A percentile compares a stretch with the other conserved stretches of the same genome.
These are phyloP conservation scores for Sebastes fasciatus DNA, from an alignment of 2,113 vertebrate genomes.

Conservation along the genomic window DNA sequence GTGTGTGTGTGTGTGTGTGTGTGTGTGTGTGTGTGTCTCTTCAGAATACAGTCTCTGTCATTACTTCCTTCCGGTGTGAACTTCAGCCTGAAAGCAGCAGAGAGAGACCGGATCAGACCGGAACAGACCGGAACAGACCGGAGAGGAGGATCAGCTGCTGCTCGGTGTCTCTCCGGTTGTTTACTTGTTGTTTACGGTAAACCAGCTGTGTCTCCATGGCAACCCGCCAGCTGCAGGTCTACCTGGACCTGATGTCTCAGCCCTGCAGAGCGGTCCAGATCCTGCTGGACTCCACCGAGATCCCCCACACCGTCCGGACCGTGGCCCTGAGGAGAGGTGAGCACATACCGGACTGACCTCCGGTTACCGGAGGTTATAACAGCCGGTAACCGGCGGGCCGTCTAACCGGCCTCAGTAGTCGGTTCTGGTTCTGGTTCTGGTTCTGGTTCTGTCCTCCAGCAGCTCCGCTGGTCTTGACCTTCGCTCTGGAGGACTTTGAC, in stretches of 20 bases:
- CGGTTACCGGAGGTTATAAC: too few relatives aligned
- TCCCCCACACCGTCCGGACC: slow-evolving; percentile 75
- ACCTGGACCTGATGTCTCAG: slow-evolving; percentile 84
- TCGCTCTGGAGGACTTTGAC: slow-evolving; percentile 26
- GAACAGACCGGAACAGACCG: too few relatives aligned
- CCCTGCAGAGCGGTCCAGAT: slow-evolving; percentile 82
- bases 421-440: too few relatives aligned
- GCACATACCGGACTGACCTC: neutral
- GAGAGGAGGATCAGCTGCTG: neutral
- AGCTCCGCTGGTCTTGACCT: slow-evolving; percentile 6
- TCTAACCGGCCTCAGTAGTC: too few relatives aligned
- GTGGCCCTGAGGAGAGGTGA: slow-evolving; percentile 82
- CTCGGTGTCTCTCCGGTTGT: neutral
- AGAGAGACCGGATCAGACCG: too few relatives aligned
- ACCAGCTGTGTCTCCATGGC: slow-evolving; percentile 27
- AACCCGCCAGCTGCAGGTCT: slow-evolving; percentile 53
- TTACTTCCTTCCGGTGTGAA: too few relatives aligned
- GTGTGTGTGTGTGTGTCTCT: neutral
- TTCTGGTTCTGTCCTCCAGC: too few relatives aligned
- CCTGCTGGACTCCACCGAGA: slow-evolving; percentile 70
- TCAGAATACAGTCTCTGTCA: too few relatives aligned
- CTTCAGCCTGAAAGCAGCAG: too few relatives aligned
- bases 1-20: neutral
- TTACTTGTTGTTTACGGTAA: neutral
- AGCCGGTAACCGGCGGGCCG: too few relatives aligned